Evolutionary conservation across 64 coral and sea anemone species (phyloP).

Genomic region (Anthopleura sola): DNA sequence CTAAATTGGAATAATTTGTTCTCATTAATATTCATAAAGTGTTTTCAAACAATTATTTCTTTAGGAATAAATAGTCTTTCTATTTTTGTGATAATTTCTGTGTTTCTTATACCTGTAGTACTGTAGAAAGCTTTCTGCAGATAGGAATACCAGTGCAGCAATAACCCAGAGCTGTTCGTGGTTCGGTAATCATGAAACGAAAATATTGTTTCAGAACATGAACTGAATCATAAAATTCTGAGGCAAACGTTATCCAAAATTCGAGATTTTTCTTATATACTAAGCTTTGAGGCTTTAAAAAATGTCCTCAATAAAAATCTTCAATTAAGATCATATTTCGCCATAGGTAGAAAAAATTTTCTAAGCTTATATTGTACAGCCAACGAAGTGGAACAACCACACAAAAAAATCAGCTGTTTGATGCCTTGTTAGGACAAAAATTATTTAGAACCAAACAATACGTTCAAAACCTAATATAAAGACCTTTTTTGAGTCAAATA

Average conservation of each 20-base stretch:
- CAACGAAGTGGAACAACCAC: neutral
- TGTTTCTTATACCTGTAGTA: slow-evolving; percentile 16
- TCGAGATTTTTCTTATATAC: neutral
- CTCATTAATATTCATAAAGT: neutral
- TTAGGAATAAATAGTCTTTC: neutral
- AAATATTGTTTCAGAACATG: neutral
- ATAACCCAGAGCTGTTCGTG: slow-evolving; percentile 22
- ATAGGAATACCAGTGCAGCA: neutral
- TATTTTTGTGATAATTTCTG: neutral
- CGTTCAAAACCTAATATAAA: neutral
- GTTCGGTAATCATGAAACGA: neutral
- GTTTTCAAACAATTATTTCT: neutral
- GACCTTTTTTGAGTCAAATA: neutral
- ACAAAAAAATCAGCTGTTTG: slow-evolving; percentile 3
- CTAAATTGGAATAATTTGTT: neutral
- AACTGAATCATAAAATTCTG: slow-evolving; percentile 6
- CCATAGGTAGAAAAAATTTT: neutral
- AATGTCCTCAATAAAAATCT: neutral
- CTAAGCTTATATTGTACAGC: neutral
- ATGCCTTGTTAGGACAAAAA: neutral
- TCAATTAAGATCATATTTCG: neutral
- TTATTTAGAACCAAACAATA: neutral
- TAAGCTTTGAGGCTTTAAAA: neutral
- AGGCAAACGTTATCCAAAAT: neutral
- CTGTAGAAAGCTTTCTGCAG: slow-evolving; percentile 13